Evolutionary conservation across 1,140 invertebrate species (phyloP).

Genomic region (Zaprionus tsacasi): DNA sequence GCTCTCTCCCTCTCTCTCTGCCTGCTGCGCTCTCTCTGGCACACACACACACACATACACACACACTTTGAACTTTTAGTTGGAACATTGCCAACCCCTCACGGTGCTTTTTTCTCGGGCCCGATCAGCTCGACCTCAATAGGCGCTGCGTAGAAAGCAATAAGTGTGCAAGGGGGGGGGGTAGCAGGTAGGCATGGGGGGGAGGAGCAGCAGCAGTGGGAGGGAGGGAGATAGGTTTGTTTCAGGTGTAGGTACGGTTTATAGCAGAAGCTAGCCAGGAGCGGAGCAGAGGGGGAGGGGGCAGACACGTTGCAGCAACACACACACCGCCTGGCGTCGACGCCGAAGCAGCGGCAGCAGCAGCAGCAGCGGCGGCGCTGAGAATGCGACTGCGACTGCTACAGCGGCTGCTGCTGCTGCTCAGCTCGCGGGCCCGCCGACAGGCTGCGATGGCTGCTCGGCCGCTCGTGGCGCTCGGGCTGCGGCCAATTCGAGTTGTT

Average conservation of each 20-base stretch:
- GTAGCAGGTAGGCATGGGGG: not conserved
- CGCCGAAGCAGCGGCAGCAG: constrained; percentile 3
- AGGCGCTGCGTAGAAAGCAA: not conserved
- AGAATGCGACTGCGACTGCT: not conserved
- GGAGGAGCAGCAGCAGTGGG: too few species aligned
- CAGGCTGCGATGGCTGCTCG: constrained; percentile 78
- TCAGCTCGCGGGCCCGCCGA: constrained; percentile 58
- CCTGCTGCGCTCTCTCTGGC: constrained; percentile 8
- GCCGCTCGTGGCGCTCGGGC: constrained; percentile 72
- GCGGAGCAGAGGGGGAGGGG: not conserved
- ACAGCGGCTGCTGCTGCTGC: constrained; percentile 35
- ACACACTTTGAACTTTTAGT: constrained; percentile 66
- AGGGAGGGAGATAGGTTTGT: not conserved
- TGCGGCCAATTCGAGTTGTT: constrained; percentile 67
- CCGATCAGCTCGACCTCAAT: constrained; percentile 75
- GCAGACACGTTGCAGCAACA: not conserved
- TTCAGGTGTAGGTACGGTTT: constrained; percentile 6
- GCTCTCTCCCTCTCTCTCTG: constrained; percentile 53
- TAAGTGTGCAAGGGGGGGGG: not conserved
- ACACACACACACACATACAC: constrained; percentile 18
- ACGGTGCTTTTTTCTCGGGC: constrained; percentile 65
- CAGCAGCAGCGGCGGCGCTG: not conserved
- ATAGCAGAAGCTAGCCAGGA: not conserved
- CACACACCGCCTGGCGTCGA: constrained; percentile 1
- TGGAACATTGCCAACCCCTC: constrained; percentile 75